Evolutionary conservation across 2,888 invertebrate species (phyloP).

Genomic region (Drosophila seclusa): DNA sequence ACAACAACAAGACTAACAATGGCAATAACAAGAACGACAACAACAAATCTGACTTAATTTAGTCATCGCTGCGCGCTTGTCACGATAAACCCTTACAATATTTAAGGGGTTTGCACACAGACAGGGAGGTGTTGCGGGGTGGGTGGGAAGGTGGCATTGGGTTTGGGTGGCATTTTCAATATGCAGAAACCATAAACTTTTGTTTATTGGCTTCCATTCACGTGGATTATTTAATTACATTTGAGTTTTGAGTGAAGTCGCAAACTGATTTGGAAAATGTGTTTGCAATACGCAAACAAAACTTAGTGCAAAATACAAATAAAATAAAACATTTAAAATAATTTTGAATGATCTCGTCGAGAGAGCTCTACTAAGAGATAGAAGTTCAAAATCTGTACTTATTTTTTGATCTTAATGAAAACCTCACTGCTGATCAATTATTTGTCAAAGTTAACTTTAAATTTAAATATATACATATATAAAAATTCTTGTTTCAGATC

Average conservation of each 20-base stretch:
- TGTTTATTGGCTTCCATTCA: slow-evolving; percentile 26
- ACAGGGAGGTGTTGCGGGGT: background rate
- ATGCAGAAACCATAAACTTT: slow-evolving; percentile 44
- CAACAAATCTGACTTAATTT: slow-evolving; percentile 60
- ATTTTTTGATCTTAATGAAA: background rate
- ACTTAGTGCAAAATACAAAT: slow-evolving; percentile 4
- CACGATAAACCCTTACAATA: slow-evolving; percentile 48
- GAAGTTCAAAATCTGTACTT: background rate
- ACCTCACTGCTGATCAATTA: background rate
- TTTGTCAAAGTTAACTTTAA: background rate
- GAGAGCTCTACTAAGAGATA: background rate
- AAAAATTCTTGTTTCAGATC: background rate
- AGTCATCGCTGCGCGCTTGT: slow-evolving; percentile 66
- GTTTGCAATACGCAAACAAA: slow-evolving; percentile 27
- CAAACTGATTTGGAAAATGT: slow-evolving; percentile 16
- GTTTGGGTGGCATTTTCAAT: slow-evolving; percentile 29
- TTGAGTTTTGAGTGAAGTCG: slow-evolving; percentile 5
- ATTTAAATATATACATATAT: background rate
- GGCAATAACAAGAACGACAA: slow-evolving; percentile 19
- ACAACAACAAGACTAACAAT: slow-evolving; percentile 38
- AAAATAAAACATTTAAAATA: background rate
- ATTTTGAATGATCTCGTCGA: background rate
- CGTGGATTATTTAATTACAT: slow-evolving; percentile 34
- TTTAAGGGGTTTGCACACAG: background rate
- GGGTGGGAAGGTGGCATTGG: background rate